phyloP scores from a whole-genome alignment of 2,113 vertebrate genomes.

The Corythoichthys intestinalis region DNA sequence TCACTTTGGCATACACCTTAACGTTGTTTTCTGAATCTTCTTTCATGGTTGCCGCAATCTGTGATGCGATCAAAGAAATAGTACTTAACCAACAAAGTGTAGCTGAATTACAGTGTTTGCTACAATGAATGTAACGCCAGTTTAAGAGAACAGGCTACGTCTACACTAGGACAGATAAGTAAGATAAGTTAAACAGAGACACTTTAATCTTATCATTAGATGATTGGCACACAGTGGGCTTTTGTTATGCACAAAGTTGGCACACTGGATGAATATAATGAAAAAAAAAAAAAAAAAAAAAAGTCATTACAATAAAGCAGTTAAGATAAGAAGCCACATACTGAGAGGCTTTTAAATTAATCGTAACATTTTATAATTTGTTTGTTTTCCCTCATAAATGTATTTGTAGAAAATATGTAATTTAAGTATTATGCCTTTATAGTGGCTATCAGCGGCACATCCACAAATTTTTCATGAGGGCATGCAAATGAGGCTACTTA shows the following conservation, averaged over 20 bases:
- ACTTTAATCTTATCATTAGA: conserved; percentile 1
- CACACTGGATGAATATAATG: not conserved
- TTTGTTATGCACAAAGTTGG: conserved; percentile 1
- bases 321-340: not conserved
- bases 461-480: no score
- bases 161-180: not conserved
- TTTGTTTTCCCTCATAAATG: not conserved
- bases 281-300: not conserved
- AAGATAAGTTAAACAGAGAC: not conserved
- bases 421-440: no score
- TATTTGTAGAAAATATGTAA: not conserved
- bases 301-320: not conserved
- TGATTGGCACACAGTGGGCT: not conserved
- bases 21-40: conserved; percentile 5
- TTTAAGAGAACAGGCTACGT: not conserved
- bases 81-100: conserved; percentile 26
- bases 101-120: conserved; percentile 8
- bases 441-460: no score
- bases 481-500: no score
- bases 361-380: not conserved
- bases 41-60: conserved; percentile 6
- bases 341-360: not conserved
- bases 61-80: not conserved
- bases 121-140: conserved; percentile 1
- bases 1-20: not conserved